These are phyloP conservation scores for Rhysida immarginata DNA, from an alignment of 1,140 invertebrate genomes.

Conservation along the genomic window DNA sequence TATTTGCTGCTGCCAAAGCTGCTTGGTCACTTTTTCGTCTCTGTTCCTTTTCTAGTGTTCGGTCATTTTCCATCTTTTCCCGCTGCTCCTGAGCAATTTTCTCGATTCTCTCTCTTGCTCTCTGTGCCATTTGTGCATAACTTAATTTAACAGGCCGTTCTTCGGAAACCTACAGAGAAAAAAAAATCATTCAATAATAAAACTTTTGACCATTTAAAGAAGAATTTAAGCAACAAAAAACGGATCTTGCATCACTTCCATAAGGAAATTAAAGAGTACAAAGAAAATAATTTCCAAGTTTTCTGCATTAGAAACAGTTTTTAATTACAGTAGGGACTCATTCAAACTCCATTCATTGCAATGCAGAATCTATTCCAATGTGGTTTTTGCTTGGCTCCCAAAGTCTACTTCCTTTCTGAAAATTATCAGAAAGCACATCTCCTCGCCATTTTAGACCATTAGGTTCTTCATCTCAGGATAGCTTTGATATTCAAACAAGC, in stretches of 20 bases:
- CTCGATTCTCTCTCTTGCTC: constrained; percentile 39
- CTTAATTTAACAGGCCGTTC: constrained; percentile 40
- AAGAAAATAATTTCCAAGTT: no score
- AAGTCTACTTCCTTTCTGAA: no score
- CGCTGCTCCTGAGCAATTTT: constrained; percentile 17
- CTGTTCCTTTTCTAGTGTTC: constrained; percentile 2
- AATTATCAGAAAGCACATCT: no score
- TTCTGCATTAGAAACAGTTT: no score
- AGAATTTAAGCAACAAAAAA: constrained; percentile 12
- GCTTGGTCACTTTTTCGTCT: not conserved
- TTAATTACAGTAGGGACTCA: no score
- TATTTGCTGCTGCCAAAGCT: not conserved
- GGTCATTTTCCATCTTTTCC: constrained; percentile 14
- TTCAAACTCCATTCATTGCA: no score
- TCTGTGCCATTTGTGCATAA: constrained; percentile 68
- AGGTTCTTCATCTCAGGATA: no score
- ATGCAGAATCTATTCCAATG: no score
- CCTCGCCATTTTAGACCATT: no score
- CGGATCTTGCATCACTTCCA: not conserved
- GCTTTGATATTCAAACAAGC: no score
- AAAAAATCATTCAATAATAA: constrained; percentile 15
- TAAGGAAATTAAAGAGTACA: no score
- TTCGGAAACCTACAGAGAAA: constrained; percentile 16
- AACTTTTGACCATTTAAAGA: constrained; percentile 14
- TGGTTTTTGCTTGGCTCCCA: no score